Evolutionary conservation across 1,140 invertebrate species (phyloP), one percentile per base, ranked within the genome.

Genomic region (Hermatobates lingyangjiaoensis): DNA sequence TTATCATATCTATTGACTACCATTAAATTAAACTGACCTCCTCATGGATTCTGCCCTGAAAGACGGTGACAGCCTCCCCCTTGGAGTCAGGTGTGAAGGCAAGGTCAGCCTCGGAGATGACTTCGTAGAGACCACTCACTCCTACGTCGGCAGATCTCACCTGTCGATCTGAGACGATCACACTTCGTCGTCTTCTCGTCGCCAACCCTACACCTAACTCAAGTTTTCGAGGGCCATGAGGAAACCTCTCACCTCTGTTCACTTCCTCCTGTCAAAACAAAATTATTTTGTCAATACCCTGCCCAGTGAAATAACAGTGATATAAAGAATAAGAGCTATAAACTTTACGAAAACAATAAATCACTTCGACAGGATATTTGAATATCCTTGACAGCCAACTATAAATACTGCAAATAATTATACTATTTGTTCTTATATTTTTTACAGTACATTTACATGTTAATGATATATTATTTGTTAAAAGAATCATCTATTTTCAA

Each of bases 61-160:
- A 89, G 0, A 87, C 81, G 7, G 83, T 86, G 0, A 87, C 84
- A 0, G 83, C 77, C 65, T 88, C 83, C 18, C 78, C 74, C 34
- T 77, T 75, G 21, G 72, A 72, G 55, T 88, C 83, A 0, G 85
- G 83, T 58, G 81, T 85, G 63, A 92, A 93, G n/a, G 84, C 86
- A 21, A 93, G 67, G 64, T 93, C 89, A 12, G 85, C 83, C 65
- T 89, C 85, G 2, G 86, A 88, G 25, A 92, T 88, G n/a, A 93
- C 54, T 56, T 89, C 83, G 64, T 87, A 91, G 34, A 86, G 74
- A 1, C 84, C 85, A 56, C 77, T 83, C 18, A 90, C 87, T 7
- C 84, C 87, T 12, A 88, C 83, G 62, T 86, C 86, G 2, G 81
- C 83, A 54, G 80, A 86, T 23, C 81, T 74, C 12, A 72, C 77